These are phyloP conservation scores for Nowickia ferox DNA, from an alignment of 2,888 invertebrate genomes.

Conservation along the genomic window DNA sequence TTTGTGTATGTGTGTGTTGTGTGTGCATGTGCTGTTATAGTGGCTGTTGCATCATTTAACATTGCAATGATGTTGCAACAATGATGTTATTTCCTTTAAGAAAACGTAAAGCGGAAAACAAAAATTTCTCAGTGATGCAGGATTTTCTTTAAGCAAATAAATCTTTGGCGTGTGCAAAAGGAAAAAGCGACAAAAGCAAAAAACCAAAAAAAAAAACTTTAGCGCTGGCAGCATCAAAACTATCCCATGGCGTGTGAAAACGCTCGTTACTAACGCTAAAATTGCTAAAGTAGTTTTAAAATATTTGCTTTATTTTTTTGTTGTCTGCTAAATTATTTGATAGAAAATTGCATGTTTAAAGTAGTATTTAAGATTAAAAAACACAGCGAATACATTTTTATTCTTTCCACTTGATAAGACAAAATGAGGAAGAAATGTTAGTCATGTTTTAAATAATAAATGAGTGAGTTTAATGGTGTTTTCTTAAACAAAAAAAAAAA, in stretches of 20 bases:
- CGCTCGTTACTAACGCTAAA: slow-evolving; percentile 50
- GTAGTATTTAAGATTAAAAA: slow-evolving; percentile 38
- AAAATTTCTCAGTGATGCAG: slow-evolving; percentile 20
- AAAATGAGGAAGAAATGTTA: slow-evolving; percentile 6
- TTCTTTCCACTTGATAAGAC: neutral
- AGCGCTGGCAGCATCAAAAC: slow-evolving; percentile 26
- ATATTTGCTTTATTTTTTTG: slow-evolving; percentile 33
- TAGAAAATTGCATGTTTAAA: slow-evolving; percentile 37
- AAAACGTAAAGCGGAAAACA: neutral
- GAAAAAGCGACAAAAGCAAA: neutral
- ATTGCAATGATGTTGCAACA: slow-evolving; percentile 34
- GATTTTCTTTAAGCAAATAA: slow-evolving; percentile 49
- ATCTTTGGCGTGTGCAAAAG: slow-evolving; percentile 19
- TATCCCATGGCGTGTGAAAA: slow-evolving; percentile 57
- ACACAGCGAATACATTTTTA: slow-evolving; percentile 2
- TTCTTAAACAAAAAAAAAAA: neutral
- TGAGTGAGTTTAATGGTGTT: neutral
- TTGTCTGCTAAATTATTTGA: slow-evolving; percentile 32
- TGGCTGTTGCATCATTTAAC: slow-evolving; percentile 32
- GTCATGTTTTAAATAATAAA: slow-evolving; percentile 33
- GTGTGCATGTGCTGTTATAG: neutral
- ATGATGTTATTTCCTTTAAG: slow-evolving; percentile 21
- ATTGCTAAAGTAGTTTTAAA: slow-evolving; percentile 35
- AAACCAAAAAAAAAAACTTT: neutral
- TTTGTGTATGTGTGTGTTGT: neutral